Evolutionary conservation across 2,888 invertebrate species (phyloP), one percentile per base, ranked within the genome.

Genomic region (Papilio elwesi): DNA sequence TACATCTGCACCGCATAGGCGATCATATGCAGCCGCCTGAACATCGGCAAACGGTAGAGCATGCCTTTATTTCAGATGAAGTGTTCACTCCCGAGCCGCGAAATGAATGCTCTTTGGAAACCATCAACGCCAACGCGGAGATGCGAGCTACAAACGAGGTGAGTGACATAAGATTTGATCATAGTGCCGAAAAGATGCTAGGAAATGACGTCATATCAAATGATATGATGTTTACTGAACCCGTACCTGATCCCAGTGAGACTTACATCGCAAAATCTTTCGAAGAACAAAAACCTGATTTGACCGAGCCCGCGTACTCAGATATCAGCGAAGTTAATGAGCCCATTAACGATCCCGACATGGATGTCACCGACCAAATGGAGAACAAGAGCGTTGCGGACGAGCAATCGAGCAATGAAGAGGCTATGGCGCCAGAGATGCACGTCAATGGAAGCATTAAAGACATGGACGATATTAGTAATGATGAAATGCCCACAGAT

Each of bases 401-500:
- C 62, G 70, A 80, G 79, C 73, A 81, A 76, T 72, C 73, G 63
- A 71, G 62, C 59, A 76, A 78, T 62, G 52, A 78, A 65, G 75
- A 77, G 12, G 65, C 48, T n/a, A 49, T 70, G 48, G 76, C 71
- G 13, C 71, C 76, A 6, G 74, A 73, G 16, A 64, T 52, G n/a
- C 38, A 68, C 8, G 63, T 65, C 6, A 71, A 66, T 15, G 80
- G 79, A 66, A 76, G 75, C 13, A 79, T 51, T 6, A 66, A 69
- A 59, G 73, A 73, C 12, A 15, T 73, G 11, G 68, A 70, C 53
- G 82, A 83, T 74, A 71, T 79, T 26, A 79, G 78, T 49, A 81
- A 81, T 76, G 94, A 93, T 63, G 94, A 94, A 72, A 85, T 91
- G 73, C 95, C 95, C 7, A 95, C 95, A 12, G 95, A 95, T 86